Percentiles rank a stretch among this genome's conserved stretches.
Evolutionary conservation across 35 echinoderm and acorn worm species (phyloP).

Genomic region (Diadema setosum): DNA sequence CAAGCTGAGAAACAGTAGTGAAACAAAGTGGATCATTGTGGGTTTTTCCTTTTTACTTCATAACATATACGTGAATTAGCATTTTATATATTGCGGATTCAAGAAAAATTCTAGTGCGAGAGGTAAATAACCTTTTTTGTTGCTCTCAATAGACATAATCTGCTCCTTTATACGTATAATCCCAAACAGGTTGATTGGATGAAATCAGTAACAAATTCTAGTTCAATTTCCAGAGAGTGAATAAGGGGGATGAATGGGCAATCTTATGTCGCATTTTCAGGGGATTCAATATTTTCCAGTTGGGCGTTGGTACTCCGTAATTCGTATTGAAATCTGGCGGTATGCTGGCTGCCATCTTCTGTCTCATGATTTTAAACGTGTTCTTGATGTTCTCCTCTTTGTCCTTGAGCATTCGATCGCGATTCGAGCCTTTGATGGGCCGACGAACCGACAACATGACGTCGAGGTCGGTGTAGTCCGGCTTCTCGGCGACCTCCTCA

Average conservation of each 20-base stretch:
- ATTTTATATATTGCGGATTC: too few species aligned
- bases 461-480: slow-evolving; percentile 52
- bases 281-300: slow-evolving; percentile 99
- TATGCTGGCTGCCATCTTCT: slow-evolving; percentile 75
- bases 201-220: too few species aligned
- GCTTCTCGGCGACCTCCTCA: not conserved
- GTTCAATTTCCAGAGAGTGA: slow-evolving; percentile 79
- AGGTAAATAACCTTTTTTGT: too few species aligned
- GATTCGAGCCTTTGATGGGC: slow-evolving; percentile 89
- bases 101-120: too few species aligned
- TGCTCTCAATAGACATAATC: too few species aligned
- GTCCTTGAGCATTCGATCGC: slow-evolving; percentile 83
- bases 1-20: too few species aligned
- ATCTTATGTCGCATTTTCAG: slow-evolving; percentile 91
- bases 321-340: slow-evolving; percentile 91
- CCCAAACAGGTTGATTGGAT: too few species aligned
- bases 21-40: too few species aligned
- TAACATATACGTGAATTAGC: too few species aligned
- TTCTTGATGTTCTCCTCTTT: slow-evolving; percentile 80
- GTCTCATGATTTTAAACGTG: slow-evolving; percentile 83
- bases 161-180: too few species aligned
- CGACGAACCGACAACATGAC: slow-evolving; percentile 77
- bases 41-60: too few species aligned
- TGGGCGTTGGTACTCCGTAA: slow-evolving; percentile 91
- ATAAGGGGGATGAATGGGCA: slow-evolving; percentile 71